Base-by-base conservation (phyloP, 2,888 invertebrate species). In the Brachyptera putata region DNA sequence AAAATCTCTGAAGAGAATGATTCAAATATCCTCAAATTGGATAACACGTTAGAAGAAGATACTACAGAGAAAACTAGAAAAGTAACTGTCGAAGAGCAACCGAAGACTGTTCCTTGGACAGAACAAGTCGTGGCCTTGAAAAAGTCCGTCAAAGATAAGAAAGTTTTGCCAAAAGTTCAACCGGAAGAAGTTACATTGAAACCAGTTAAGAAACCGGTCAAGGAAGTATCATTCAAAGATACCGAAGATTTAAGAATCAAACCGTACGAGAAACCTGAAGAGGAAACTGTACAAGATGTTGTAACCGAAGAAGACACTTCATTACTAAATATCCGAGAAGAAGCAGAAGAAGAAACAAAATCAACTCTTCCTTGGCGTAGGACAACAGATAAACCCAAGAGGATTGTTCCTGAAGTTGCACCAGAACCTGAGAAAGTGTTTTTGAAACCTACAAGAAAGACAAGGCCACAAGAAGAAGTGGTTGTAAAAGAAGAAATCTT, bases 151-250 rank as follows among this genome's bases (percentile, higher is more conserved):
- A 67, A 70, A 18, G 72, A 74, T 49, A 71, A 66, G 55, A 77
- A 76, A 67, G 73, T 75, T 63, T 67, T 75, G 16, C 68, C 67
- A 2, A 75, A 73, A 62, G 76, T 78, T 66, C 71, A 67, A 9
- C 36, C 76, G 3, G 76, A 78, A 66, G 69, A 72, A 48, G 78
- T 84, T n/a, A 77, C 79, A 67, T 69, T 84, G 65, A 78, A 81
- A 66, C 83, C 66, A 2, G 60, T 46, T n/a, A 53, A 57, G 3
- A 62, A 63, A 53, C 49, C 41, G 34, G 24, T 13, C 13, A 63
- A 58, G 14, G 53, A 61, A 16, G 48, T 43, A 24, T 18, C 36
- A 3, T 30, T 11, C 48, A 62, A 25, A 14, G 43, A 26, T 14
- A 37, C 11, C 43, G 18, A 53, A 14, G 24, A 58, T 24, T 26